These are phyloP conservation scores for Hesperophylax magnus DNA, from an alignment of 1,140 invertebrate species.

Conservation along the genomic window DNA sequence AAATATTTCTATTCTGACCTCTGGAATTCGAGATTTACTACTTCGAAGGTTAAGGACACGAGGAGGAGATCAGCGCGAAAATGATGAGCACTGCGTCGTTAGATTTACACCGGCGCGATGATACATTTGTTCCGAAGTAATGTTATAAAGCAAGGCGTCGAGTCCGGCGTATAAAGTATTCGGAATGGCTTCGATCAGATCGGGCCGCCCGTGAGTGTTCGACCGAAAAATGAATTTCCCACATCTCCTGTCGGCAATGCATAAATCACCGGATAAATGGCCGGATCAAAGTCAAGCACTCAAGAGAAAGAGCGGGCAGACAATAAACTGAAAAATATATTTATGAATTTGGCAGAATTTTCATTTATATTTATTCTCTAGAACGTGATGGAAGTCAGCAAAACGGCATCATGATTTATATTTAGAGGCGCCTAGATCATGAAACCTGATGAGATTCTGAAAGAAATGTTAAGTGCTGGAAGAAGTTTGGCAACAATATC, in stretches of 20 bases:
- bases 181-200: constrained; percentile 9
- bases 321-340: constrained; percentile 17
- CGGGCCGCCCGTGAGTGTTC: neutral
- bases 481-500: neutral
- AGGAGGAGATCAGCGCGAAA: neutral
- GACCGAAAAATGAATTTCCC: constrained; percentile 28
- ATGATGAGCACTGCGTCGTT: neutral
- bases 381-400: neutral
- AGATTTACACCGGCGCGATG: constrained; percentile 3
- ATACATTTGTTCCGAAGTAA: neutral
- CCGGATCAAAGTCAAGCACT: neutral
- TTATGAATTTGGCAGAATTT: neutral
- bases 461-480: neutral
- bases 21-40: constrained; percentile 13
- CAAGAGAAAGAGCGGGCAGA: constrained; percentile 13
- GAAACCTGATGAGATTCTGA: constrained; percentile 2
- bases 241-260: constrained; percentile 11
- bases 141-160: neutral
- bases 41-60: neutral
- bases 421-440: neutral
- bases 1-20: neutral
- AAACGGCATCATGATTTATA: neutral
- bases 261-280: constrained; percentile 23
- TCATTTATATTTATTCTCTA: constrained; percentile 14
- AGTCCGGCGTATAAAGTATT: neutral